Conservation (phyloP, 2,888 invertebrate genomes). For the Litoditis marina region DNA sequence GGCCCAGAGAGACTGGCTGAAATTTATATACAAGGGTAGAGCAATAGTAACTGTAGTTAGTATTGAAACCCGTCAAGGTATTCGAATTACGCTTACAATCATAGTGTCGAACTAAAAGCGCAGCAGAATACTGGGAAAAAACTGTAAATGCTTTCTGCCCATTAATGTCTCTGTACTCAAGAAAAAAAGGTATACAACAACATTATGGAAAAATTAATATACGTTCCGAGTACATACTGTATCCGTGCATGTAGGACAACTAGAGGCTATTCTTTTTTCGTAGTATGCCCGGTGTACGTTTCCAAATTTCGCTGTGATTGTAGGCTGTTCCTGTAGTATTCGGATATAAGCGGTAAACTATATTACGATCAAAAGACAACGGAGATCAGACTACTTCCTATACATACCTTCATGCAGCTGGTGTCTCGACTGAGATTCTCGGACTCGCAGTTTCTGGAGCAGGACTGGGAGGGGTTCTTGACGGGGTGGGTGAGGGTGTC, state of each 20-base stretch:
- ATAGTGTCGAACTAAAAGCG: too few species aligned
- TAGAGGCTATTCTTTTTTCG: too few species aligned
- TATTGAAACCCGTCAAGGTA: too few species aligned
- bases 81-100: too few species aligned
- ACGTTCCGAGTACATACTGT: too few species aligned
- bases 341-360: neutral
- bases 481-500: conserved; percentile 58
- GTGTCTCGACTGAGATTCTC: conserved; percentile 56
- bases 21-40: conserved; percentile 15
- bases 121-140: too few species aligned
- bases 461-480: conserved; percentile 59
- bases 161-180: too few species aligned
- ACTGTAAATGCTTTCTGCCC: too few species aligned
- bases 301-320: neutral
- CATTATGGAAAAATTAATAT: too few species aligned
- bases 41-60: neutral
- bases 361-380: neutral
- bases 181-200: too few species aligned
- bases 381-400: neutral
- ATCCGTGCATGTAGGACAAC: too few species aligned
- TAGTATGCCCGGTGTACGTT: too few species aligned
- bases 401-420: conserved; percentile 47
- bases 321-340: neutral
- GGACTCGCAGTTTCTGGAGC: conserved; percentile 53
- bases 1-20: conserved; percentile 45